Evolutionary conservation across 1,140 invertebrate genomes (phyloP).

Genomic region (Aphelenchoides fujianensis): DNA sequence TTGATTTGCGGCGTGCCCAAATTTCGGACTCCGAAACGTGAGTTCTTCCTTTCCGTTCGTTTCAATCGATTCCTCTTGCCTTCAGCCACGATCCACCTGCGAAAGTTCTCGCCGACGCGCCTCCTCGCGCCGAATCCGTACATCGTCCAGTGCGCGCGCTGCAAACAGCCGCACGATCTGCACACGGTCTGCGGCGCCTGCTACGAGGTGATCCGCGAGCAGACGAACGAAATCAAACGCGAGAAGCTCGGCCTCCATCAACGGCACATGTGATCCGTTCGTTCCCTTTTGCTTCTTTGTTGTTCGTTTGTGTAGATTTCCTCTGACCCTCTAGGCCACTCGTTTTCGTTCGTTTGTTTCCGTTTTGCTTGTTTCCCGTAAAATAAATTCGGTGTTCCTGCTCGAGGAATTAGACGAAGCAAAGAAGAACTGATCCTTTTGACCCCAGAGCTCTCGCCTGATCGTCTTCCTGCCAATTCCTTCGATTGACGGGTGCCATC

Average conservation of each 20-base stretch:
- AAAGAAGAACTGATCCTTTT: too few species aligned
- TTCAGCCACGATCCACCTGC: background rate
- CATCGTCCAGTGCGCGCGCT: background rate
- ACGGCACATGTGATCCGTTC: too few species aligned
- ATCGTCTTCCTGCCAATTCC: too few species aligned
- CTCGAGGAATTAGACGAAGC: too few species aligned
- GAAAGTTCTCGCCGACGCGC: background rate
- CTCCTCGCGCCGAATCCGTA: background rate
- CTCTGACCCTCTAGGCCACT: background rate
- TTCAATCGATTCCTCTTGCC: background rate
- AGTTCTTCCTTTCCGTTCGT: background rate
- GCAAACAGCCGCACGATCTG: background rate
- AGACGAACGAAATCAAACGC: background rate
- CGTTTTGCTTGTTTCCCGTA: background rate
- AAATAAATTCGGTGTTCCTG: too few species aligned
- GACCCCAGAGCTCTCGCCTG: too few species aligned
- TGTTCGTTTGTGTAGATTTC: background rate
- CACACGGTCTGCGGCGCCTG: conserved; percentile 1
- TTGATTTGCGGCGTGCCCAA: conserved; percentile 2
- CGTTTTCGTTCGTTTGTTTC: background rate
- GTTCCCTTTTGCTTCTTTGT: background rate
- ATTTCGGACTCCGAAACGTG: conserved; percentile 3
- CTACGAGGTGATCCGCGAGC: background rate
- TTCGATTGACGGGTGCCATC: too few species aligned
- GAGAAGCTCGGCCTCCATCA: background rate